Base-by-base conservation (phyloP, 2,113 vertebrate genomes). In the Engraulis encrasicolus region DNA sequence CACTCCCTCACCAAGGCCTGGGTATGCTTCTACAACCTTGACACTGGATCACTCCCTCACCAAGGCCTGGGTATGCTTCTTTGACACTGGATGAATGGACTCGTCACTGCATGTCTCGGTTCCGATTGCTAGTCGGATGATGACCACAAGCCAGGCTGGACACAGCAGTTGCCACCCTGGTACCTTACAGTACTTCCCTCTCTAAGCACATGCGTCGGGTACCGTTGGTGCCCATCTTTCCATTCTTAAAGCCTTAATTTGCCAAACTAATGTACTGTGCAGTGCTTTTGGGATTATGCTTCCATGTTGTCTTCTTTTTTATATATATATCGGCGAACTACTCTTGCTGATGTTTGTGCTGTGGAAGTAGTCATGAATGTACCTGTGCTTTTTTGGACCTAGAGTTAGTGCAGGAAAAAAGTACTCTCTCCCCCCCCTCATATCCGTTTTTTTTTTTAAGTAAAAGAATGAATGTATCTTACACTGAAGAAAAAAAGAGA, bases 191-290 rank as follows among this genome's bases (percentile, higher is more conserved):
- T n/a, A n/a, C 17, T 74, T 74, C 27, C 66, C 27, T 74, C 23
- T 31, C 17, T 74, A 74, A 74, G 66, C 66, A 74, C 66, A 74
- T 36, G 27, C 66, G 15, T 31, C 27, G 66, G 66, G 15, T 34
- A 74, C 27, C 11, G 23, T n/a, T 66, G 34, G 66, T 74, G 66
- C 27, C 66, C 31, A 31, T 74, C 31, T 34, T 6, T 74, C 66
- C 2, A 74, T 74, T 74, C 12, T n/a, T 74, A 74, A 74, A 74
- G 66, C 66, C 66, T 74, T 74, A 74, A 74, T 34, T 74, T 74
- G 66, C 31, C 66, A 74, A 74, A 74, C 31, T 12, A 34, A 74
- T 74, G 66, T 74, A 74, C 34, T 74, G 27, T 74, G 66, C 66
- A 74, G 66, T 34, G 66, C 31, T 74, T 74, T 74, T 23, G 27